Base-by-base conservation (phyloP, 1,140 invertebrate genomes). In the Drosophila seguyi region DNA sequence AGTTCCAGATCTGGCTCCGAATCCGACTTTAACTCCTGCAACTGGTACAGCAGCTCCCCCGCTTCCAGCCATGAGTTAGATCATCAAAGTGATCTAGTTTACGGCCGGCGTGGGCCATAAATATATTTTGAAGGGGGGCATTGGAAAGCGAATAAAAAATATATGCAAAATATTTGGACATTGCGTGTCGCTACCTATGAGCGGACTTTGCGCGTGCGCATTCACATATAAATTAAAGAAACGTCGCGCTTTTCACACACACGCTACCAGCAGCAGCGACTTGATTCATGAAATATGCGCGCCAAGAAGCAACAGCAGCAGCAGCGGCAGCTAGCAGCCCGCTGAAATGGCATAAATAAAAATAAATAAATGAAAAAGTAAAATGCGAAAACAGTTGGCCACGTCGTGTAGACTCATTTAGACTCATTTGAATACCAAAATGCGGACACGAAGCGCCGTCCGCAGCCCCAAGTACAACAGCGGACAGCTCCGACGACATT, bases 141-240 rank as follows among this genome's bases (percentile, higher is more conserved):
- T 62, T 44, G 63, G 65, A 82, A 69, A 66, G 48, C 76, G 61
- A 73, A 69, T 50, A 76, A 77, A 60, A 76, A 55, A 81, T 85
- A 78, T 85, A 86, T 87, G 69, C 66, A 68, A 79, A 79, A 76
- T 87, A 88, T 80, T 88, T 81, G 22, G 61, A 84, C 48, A 73
- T 80, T 90, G 84, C 84, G 84, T 90, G 84, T 62, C 45, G 60
- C 61, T 52, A 34, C 60, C 53, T 48, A 53, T 52, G 29, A 18
- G 16, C 10, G 22, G 39, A 65, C 68, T 65, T 31, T 85, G 75
- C 81, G 85, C 85, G 74, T 88, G 81, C 85, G 81, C 85, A 85
- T 90, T 90, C 85, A 90, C 85, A 90, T 90, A 90, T 90, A 90
- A 90, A 90, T 90, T 90, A 90, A 90, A 81, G 52, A 84, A 88